phyloP scores from a whole-genome alignment of 2,888 invertebrate species.

The Andrena praecox region DNA sequence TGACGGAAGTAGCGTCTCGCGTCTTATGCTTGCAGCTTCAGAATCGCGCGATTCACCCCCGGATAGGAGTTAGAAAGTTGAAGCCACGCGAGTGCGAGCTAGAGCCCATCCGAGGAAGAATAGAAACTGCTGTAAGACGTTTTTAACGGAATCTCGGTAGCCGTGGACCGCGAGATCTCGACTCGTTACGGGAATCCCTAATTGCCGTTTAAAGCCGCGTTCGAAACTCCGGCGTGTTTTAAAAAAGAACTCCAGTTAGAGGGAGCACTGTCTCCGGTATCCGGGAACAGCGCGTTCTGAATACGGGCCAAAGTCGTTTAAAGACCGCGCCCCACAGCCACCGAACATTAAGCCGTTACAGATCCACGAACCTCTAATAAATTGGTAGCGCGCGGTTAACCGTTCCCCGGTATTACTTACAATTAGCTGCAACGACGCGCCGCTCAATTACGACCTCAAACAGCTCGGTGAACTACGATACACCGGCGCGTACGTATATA shows the following conservation, averaged over 20 bases:
- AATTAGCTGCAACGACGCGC: constrained; percentile 51
- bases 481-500: constrained; percentile 29
- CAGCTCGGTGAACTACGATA: constrained; percentile 53
- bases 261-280: background rate
- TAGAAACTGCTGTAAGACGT: background rate
- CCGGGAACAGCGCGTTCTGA: constrained; percentile 45
- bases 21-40: no score
- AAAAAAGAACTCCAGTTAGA: constrained; percentile 13
- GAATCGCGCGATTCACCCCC: background rate
- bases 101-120: background rate
- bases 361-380: constrained; percentile 63
- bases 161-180: background rate
- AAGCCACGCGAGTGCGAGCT: background rate
- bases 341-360: constrained; percentile 46
- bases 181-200: constrained; percentile 29
- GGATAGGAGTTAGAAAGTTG: background rate
- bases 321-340: constrained; percentile 39
- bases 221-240: background rate
- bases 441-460: constrained; percentile 62
- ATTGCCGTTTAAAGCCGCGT: constrained; percentile 34
- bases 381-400: constrained; percentile 54
- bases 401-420: constrained; percentile 56
- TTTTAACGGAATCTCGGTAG: constrained; percentile 1
- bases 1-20: no score
- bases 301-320: constrained; percentile 62